Base-by-base conservation (phyloP, 2,888 invertebrate genomes). In the Ptilodon capucinus region DNA sequence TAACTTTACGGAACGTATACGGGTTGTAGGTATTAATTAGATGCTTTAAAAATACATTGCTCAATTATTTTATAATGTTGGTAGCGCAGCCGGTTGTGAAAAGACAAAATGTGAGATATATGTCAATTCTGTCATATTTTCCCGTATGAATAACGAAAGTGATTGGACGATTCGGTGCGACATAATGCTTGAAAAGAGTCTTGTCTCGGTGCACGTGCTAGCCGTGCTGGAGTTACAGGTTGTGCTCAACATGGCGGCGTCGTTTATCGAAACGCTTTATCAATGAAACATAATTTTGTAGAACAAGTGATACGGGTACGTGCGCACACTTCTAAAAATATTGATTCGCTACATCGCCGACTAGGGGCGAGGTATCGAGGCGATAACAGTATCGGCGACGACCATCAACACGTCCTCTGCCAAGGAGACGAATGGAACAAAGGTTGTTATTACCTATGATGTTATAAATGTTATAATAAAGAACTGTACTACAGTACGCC, bases 301-400 rank as follows among this genome's bases (percentile, higher is more conserved):
- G 35, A 47, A 47, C 39, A 21, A 35, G 17, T 17, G 35, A 35
- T 35, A 17, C 17, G 14, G n/a, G 21, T 34, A 23, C n/a, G 23
- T 39, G 41, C 7, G 39, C 39, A 32, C 46, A 40, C 41, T 25
- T 35, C 39, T 48, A 43, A 51, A 57, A 51, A 51, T 54, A 49
- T 45, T 42, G 51, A 51, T 49, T 46, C 36, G 38, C 16, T 32
- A 8, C 18, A 25, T 21, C 18, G 18, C 8, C 21, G 11, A n/a
- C 32, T n/a, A 8, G 32, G 11, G n/a, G 16, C 21, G 7, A 28
- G 19, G 38, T 50, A 54, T 49, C 41, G 14, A 7, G 32, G 21
- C 6, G 57, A 59, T 59, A 59, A 50, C 45, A 13, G 41, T 60
- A 59, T 57, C 51, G 16, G 8, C 2, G 34, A 52, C 48, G 44